Conservation (phyloP, 2,113 vertebrate genomes). For the Lophura nycthemera region DNA sequence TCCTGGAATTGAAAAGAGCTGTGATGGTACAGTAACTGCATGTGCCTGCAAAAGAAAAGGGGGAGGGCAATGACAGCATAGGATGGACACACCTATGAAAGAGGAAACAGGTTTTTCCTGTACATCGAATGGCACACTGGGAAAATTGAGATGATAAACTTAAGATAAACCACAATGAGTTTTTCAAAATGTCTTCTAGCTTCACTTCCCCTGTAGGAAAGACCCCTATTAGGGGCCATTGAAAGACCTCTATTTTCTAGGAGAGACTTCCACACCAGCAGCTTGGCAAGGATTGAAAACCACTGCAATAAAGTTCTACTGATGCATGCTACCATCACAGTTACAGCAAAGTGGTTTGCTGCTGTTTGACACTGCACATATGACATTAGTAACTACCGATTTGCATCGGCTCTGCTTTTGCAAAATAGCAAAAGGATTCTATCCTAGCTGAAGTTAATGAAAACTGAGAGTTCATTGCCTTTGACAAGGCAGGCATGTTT, state of each 20-base stretch:
- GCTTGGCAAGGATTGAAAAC: not conserved
- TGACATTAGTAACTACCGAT: not conserved
- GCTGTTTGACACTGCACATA: not conserved
- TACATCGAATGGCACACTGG: not conserved
- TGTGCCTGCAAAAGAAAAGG: accelerated
- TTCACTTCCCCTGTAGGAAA: not conserved
- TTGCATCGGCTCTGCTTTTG: not conserved
- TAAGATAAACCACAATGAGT: not conserved
- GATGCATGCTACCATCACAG: not conserved
- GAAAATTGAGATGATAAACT: not conserved
- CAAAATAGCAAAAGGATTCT: not conserved
- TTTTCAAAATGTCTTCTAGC: not conserved
- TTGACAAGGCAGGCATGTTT: not conserved
- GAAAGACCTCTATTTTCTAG: not conserved
- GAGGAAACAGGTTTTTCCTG: not conserved
- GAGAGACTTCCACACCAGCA: not conserved
- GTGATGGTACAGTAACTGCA: accelerated
- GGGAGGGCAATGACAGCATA: accelerated
- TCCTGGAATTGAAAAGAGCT: not conserved
- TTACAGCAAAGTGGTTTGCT: not conserved
- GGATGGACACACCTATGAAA: not conserved
- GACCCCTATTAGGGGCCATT: not conserved
- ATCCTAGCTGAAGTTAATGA: not conserved
- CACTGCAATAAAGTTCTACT: not conserved
- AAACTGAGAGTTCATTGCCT: not conserved